Conservation (phyloP, 2,797 vertebrate species). For the Limosa lapponica region DNA sequence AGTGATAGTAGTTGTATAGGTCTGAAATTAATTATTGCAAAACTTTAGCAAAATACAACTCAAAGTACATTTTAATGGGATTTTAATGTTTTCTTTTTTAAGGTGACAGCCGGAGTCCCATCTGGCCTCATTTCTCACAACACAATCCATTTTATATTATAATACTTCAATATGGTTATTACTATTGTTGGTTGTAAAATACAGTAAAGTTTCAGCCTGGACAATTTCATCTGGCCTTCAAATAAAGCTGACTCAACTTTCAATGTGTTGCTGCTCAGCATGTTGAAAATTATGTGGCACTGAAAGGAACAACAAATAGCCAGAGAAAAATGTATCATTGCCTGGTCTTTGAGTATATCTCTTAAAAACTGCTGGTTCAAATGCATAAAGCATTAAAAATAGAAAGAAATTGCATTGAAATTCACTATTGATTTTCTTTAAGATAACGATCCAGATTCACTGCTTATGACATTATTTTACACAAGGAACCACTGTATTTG, state of each 20-base stretch:
- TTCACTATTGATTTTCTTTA: not conserved
- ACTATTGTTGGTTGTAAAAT: slow-evolving; percentile 11
- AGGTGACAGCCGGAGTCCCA: slow-evolving; percentile 67
- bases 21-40: slow-evolving; percentile 64
- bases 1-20: not conserved
- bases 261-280: not conserved
- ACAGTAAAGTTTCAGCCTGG: not conserved
- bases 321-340: not conserved
- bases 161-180: slow-evolving; percentile 59
- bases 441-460: not conserved
- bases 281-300: not conserved
- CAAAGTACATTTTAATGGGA: slow-evolving; percentile 67
- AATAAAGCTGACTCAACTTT: slow-evolving; percentile 22
- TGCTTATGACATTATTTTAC: not conserved
- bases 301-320: not conserved
- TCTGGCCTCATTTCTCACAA: slow-evolving; percentile 61
- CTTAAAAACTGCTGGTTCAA: not conserved
- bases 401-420: not conserved
- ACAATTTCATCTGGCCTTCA: slow-evolving; percentile 20
- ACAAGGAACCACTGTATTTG: not conserved
- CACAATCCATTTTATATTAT: slow-evolving; percentile 43
- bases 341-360: not conserved
- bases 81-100: slow-evolving; percentile 60
- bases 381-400: not conserved
- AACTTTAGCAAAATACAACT: slow-evolving; percentile 33